Evolutionary conservation across 1,140 invertebrate species (phyloP), one percentile per base, ranked within the genome.

Genomic region (Euschistus heros): DNA sequence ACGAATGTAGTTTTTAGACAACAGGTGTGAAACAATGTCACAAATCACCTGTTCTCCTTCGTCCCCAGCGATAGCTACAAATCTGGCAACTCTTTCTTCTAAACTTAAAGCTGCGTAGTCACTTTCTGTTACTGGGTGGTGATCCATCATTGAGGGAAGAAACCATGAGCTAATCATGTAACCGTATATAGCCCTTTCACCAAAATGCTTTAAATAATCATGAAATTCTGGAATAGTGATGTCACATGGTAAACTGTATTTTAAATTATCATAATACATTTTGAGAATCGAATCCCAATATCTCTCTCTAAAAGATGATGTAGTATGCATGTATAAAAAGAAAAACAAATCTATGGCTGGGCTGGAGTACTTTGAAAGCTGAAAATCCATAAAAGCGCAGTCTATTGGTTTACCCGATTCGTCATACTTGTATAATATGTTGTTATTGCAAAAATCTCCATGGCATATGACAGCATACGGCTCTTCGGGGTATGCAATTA

Each of bases 371-470:
- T 50, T 65, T 0, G 73, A 57, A 17, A 72, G 52, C 5, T 74
- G 76, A 20, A 78, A 76, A 64, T 80, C 78, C 22, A 79, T 66
- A 2, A 80, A 59, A 59, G 73, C 74, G 0, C 74, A 69, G n/a
- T 69, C 69, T 0, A 71, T 22, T 0, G 73, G 61, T 10, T 67
- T 46, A 0, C 64, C 70, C 15, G 68, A 52, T 6, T 67, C 20
- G 0, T 75, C 67, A 33, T 76, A 74, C 65, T 74, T 75, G 70
- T 78, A 82, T 47, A 82, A 67, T 18, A 82, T 73, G 65, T 82
- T 82, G 65, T 81, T 81, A 57, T 75, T 76, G 76, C 78, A 80
- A 68, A 76, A 80, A 69, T 82, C 81, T 18, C 80, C 80, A 68
- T 82, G 81, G 27, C 74, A 77, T 17, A 80, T 50, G 14, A 79